Conservation (phyloP, 2,888 invertebrate genomes). For the Bombylius major region DNA sequence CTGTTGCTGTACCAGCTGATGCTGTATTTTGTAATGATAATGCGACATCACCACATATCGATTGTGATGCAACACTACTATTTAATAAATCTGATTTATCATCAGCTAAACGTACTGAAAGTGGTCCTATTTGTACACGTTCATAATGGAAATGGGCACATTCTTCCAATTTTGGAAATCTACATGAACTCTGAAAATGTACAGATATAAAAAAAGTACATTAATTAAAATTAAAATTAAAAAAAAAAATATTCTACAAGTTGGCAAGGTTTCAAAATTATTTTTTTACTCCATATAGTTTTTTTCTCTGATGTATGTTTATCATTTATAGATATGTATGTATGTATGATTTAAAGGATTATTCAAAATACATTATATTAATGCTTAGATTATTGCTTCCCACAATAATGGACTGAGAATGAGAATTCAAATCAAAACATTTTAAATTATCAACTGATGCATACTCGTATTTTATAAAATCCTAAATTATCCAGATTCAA, state of each 20-base stretch:
- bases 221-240: neutral
- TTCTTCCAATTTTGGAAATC: conserved; percentile 83
- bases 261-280: neutral
- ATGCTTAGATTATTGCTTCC: no score
- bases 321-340: no score
- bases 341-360: no score
- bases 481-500: no score
- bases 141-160: conserved; percentile 99
- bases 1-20: conserved; percentile 15
- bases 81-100: conserved; percentile 38
- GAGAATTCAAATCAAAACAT: no score
- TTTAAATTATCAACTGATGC: no score
- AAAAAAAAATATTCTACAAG: neutral
- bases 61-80: conserved; percentile 35
- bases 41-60: conserved; percentile 33
- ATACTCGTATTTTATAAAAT: no score
- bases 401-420: no score
- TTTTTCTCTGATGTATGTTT: no score
- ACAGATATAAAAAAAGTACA: neutral
- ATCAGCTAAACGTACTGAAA: conserved; percentile 43
- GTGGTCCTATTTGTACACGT: conserved; percentile 74
- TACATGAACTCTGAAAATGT: conserved; percentile 32
- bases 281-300: no score
- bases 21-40: conserved; percentile 16
- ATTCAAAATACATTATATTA: no score